A percentile compares a stretch with the other conserved stretches of the same genome.
phyloP scores from a whole-genome alignment of 2,797 vertebrate genomes.

The Phrynocephalus forsythii region DNA sequence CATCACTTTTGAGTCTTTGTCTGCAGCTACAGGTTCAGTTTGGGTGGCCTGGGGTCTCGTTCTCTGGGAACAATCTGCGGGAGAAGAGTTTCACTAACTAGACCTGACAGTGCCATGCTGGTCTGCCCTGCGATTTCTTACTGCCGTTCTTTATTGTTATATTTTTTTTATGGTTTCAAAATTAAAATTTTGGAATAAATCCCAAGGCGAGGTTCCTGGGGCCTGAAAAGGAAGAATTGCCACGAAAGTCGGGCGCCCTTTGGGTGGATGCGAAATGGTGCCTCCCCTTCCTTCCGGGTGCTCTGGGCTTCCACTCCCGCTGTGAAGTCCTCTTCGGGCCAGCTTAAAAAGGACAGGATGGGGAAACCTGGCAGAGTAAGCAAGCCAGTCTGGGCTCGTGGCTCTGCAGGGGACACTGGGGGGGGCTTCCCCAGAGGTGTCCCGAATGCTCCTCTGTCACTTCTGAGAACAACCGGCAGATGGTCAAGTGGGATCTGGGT shows the following conservation, averaged over 20 bases:
- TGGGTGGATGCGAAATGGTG: too few species aligned
- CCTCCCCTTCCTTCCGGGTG: too few species aligned
- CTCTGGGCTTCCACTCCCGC: too few species aligned
- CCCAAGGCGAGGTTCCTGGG: background rate
- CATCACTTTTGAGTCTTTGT: conserved; percentile 40
- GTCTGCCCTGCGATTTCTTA: background rate
- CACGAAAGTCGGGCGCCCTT: background rate
- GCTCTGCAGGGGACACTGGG: too few species aligned
- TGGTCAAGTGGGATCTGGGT: too few species aligned
- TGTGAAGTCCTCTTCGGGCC: too few species aligned
- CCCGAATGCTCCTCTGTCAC: too few species aligned
- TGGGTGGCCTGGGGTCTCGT: background rate
- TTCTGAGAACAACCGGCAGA: too few species aligned
- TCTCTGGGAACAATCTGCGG: background rate
- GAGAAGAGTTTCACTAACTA: rapidly evolving
- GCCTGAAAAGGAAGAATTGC: background rate
- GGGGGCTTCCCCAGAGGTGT: too few species aligned
- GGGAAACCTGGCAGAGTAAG: too few species aligned
- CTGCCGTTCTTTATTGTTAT: background rate
- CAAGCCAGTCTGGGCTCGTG: too few species aligned
- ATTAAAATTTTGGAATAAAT: background rate
- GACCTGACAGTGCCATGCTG: background rate
- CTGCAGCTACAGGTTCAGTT: background rate
- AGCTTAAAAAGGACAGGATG: too few species aligned
- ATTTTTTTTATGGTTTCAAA: background rate